Evolutionary conservation across 2,888 invertebrate species (phyloP).

Genomic region (Plagodis dolabraria): DNA sequence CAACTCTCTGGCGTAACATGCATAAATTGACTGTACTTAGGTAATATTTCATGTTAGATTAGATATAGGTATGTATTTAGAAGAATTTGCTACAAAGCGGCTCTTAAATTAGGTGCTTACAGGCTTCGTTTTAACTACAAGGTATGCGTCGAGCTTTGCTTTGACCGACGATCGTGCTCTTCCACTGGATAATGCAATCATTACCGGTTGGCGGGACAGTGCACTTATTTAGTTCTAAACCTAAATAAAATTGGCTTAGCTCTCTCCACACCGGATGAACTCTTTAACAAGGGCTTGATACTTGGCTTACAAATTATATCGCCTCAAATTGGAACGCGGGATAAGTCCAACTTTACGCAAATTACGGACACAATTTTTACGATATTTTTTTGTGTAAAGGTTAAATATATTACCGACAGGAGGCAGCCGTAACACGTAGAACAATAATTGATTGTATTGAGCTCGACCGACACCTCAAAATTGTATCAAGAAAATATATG

Average conservation of each 20-base stretch:
- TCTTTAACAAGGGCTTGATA: conserved; percentile 21
- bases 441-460: conserved; percentile 82
- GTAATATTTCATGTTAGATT: too few relatives aligned
- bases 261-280: conserved; percentile 25
- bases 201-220: conserved; percentile 59
- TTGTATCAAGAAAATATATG: conserved; percentile 68
- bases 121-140: conserved; percentile 9
- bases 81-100: too few relatives aligned
- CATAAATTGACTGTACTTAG: too few relatives aligned
- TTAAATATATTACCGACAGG: conserved; percentile 71
- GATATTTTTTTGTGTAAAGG: conserved; percentile 60
- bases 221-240: conserved; percentile 64
- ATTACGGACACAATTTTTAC: conserved; percentile 63
- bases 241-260: conserved; percentile 34
- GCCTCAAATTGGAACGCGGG: conserved; percentile 43
- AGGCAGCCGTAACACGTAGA: conserved; percentile 76
- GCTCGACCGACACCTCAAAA: conserved; percentile 75
- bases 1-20: too few relatives aligned
- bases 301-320: conserved; percentile 54
- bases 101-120: conserved; percentile 8
- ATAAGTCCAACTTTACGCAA: conserved; percentile 53
- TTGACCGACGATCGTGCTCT: conserved; percentile 66
- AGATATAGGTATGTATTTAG: too few relatives aligned
- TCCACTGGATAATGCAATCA: conserved; percentile 76
- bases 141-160: conserved; percentile 47